phyloP scores from a whole-genome alignment of 1,140 invertebrate genomes.

The Lordiphosa collinella region DNA sequence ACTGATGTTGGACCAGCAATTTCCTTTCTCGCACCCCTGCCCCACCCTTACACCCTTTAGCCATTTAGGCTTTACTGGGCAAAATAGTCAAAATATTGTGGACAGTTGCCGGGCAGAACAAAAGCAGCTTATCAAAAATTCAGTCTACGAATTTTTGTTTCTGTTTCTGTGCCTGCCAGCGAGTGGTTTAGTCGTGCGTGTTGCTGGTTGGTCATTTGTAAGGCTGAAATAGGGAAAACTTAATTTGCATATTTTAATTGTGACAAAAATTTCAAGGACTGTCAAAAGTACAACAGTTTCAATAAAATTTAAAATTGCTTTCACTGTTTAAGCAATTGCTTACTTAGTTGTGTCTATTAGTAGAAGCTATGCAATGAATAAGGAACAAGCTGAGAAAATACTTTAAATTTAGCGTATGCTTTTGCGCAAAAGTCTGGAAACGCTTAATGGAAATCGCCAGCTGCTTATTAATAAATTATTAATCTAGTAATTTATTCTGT shows the following conservation, averaged over 20 bases:
- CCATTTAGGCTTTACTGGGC: slow-evolving; percentile 38
- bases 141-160: slow-evolving; percentile 50
- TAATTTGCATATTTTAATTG: slow-evolving; percentile 68
- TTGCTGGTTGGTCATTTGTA: slow-evolving; percentile 32
- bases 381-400: too few species aligned
- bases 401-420: too few species aligned
- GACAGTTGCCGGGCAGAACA: too few species aligned
- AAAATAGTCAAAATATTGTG: slow-evolving; percentile 60
- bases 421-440: too few species aligned
- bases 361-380: too few species aligned
- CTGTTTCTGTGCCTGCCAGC: slow-evolving; percentile 5
- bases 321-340: too few species aligned
- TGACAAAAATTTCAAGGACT: slow-evolving; percentile 20
- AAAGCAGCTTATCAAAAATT: slow-evolving; percentile 60
- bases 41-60: slow-evolving; percentile 7
- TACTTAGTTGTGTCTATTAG: too few species aligned
- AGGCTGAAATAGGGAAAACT: not conserved
- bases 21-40: not conserved
- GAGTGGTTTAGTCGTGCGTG: slow-evolving; percentile 47
- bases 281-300: slow-evolving; percentile 10
- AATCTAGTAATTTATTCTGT: too few species aligned
- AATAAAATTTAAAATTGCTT: not conserved
- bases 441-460: too few species aligned
- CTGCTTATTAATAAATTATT: too few species aligned
- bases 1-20: slow-evolving; percentile 5